Base-by-base conservation (phyloP, 2,888 invertebrate species). In the Orthosia gothica region DNA sequence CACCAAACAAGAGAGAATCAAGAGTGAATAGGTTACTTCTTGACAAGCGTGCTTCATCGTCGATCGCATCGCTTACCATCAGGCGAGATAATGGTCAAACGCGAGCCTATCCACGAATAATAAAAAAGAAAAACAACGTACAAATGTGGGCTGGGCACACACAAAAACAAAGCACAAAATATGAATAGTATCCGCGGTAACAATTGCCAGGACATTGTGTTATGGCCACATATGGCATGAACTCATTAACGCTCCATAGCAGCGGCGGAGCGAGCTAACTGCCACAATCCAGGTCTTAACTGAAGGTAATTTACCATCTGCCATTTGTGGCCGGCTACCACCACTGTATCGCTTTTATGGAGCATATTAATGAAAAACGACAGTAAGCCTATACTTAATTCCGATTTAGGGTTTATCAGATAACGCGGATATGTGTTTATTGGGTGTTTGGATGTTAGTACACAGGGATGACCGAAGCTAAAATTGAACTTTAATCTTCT, bases 271-370 rank as follows among this genome's bases (percentile, higher is more conserved):
- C 89, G 86, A 91, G 88, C 91, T 91, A 91, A 91, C 90, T 90
- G 90, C 90, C 89, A 89, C 92, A 92, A 94, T 93, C 93, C 94
- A 93, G 93, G 94, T 94, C 93, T 93, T 93, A 94, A 91, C 93
- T 89, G 90, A 93, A 92, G 93, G 93, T 92, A 93, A 94, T 94
- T 94, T 92, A 92, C 89, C 92, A 91, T 90, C 89, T 90, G 91
- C 87, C 90, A 89, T 92, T 90, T 91, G 91, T 88, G 91, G 90
- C 83, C 82, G 83, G 82, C 76, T 83, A 83, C 86, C 76, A 81
- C 79, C 76, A 73, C 87, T 82, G 83, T 87, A 87, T 83, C 82
- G 83, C 82, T 83, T 85, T 87, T 86, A 85, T 86, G 80, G 71
- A 79, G 74, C 85, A 76, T 74, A 87, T 76, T 84, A 75, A 90